Conservation (phyloP, 2,888 invertebrate species). For the Orthonevra nobilis region DNA sequence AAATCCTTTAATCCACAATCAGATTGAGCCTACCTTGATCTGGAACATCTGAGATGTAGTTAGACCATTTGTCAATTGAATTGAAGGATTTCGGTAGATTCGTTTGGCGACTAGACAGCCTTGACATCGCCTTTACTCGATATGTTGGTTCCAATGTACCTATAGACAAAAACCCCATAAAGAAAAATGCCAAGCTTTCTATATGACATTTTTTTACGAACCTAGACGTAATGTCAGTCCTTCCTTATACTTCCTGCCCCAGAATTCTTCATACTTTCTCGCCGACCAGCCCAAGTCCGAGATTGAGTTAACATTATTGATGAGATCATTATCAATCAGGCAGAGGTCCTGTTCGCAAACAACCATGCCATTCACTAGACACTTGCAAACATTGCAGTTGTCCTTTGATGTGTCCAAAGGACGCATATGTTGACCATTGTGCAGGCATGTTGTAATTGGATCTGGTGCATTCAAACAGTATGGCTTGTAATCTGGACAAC, state of each 20-base stretch:
- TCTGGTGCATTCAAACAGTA: slow-evolving; percentile 83
- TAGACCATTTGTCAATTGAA: slow-evolving; percentile 87
- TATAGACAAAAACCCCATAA: slow-evolving; percentile 13
- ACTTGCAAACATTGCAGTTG: slow-evolving; percentile 89
- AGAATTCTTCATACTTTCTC: slow-evolving; percentile 90
- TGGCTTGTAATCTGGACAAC: slow-evolving; percentile 94
- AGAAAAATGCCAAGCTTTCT: slow-evolving; percentile 51
- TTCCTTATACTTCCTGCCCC: slow-evolving; percentile 90
- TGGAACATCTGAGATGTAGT: slow-evolving; percentile 85
- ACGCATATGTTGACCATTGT: slow-evolving; percentile 82
- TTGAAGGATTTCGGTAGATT: slow-evolving; percentile 88
- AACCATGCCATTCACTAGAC: slow-evolving; percentile 78
- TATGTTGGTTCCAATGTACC: slow-evolving; percentile 78
- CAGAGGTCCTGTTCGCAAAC: slow-evolving; percentile 88
- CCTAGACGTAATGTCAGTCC: slow-evolving; percentile 90
- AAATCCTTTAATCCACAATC: slow-evolving; percentile 75
- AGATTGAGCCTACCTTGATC: slow-evolving; percentile 90
- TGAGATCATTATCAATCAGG: slow-evolving; percentile 86
- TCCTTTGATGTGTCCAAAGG: slow-evolving; percentile 81
- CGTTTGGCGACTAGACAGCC: slow-evolving; percentile 74
- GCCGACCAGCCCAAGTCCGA: slow-evolving; percentile 87
- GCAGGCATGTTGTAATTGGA: slow-evolving; percentile 78
- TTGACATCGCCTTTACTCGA: slow-evolving; percentile 79
- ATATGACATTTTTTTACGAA: too few species aligned
- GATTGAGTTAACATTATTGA: slow-evolving; percentile 84